Conservation (phyloP, 1,140 invertebrate species). For the Amphibalanus amphitrite region DNA sequence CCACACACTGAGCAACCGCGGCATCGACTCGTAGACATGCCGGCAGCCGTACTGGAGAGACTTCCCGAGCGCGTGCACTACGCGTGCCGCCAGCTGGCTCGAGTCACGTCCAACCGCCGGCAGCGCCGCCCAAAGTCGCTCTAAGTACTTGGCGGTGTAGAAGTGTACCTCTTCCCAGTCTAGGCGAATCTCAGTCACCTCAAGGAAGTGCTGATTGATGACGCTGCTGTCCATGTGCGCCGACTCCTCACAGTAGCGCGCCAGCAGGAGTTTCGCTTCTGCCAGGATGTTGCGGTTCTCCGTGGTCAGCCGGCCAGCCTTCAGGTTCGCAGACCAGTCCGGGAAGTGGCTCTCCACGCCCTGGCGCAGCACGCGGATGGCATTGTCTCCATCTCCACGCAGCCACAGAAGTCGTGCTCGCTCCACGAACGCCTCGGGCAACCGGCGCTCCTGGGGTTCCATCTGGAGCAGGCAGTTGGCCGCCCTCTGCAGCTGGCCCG, state of each 20-base stretch:
- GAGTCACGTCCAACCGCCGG: neutral
- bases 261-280: conserved; percentile 67
- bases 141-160: conserved; percentile 48
- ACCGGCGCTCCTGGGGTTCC: conserved; percentile 41
- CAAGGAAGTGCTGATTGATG: conserved; percentile 62
- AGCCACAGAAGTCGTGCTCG: conserved; percentile 76
- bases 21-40: conserved; percentile 87
- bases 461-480: conserved; percentile 72
- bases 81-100: neutral
- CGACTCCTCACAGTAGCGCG: conserved; percentile 73
- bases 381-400: conserved; percentile 60
- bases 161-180: conserved; percentile 77
- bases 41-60: conserved; percentile 70
- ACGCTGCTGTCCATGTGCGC: conserved; percentile 61
- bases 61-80: conserved; percentile 28
- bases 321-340: conserved; percentile 19
- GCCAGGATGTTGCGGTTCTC: conserved; percentile 13
- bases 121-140: conserved; percentile 32
- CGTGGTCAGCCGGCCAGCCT: neutral
- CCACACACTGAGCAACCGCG: conserved; percentile 80
- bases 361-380: conserved; percentile 55
- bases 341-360: conserved; percentile 47
- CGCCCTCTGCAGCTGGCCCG: conserved; percentile 50
- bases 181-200: conserved; percentile 54
- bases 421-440: conserved; percentile 52